These are phyloP conservation scores for Micrasema longulum DNA, from an alignment of 1,140 invertebrate species.

Conservation along the genomic window DNA sequence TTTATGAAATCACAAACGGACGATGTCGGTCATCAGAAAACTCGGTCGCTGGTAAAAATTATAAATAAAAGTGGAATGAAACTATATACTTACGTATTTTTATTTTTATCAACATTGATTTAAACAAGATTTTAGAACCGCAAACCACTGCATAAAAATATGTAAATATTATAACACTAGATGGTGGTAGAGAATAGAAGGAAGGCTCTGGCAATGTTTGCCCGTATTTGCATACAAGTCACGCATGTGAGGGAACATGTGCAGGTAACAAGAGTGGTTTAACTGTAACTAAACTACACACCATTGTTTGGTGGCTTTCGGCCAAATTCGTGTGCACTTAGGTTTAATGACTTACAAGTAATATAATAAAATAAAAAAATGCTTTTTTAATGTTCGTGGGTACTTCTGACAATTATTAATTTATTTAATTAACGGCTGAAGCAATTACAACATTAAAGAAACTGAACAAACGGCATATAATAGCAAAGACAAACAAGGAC, in stretches of 20 bases:
- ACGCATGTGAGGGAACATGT: slow-evolving; percentile 29
- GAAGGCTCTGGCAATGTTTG: slow-evolving; percentile 7
- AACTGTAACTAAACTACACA: slow-evolving; percentile 14
- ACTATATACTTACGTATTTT: background rate
- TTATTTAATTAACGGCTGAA: too few relatives aligned
- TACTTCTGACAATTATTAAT: too few relatives aligned
- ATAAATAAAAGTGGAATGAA: too few relatives aligned
- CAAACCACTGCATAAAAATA: slow-evolving; percentile 8
- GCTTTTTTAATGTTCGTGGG: too few relatives aligned
- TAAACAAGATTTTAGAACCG: background rate
- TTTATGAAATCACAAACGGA: too few relatives aligned
- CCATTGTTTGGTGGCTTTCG: slow-evolving; percentile 6
- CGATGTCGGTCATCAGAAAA: background rate
- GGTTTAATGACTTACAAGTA: too few relatives aligned
- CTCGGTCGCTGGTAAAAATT: too few relatives aligned
- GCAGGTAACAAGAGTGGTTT: slow-evolving; percentile 21
- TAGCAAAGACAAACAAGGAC: too few relatives aligned
- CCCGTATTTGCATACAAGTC: slow-evolving; percentile 28
- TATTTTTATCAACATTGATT: background rate
- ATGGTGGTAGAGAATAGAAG: background rate
- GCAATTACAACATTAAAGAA: too few relatives aligned
- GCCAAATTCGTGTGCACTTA: slow-evolving; percentile 8
- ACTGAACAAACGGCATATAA: too few relatives aligned
- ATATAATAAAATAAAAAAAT: too few relatives aligned
- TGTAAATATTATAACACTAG: slow-evolving; percentile 6